Evolutionary conservation across 1,140 invertebrate species (phyloP), one percentile per base, ranked within the genome.

Genomic region (Drosophila azteca): DNA sequence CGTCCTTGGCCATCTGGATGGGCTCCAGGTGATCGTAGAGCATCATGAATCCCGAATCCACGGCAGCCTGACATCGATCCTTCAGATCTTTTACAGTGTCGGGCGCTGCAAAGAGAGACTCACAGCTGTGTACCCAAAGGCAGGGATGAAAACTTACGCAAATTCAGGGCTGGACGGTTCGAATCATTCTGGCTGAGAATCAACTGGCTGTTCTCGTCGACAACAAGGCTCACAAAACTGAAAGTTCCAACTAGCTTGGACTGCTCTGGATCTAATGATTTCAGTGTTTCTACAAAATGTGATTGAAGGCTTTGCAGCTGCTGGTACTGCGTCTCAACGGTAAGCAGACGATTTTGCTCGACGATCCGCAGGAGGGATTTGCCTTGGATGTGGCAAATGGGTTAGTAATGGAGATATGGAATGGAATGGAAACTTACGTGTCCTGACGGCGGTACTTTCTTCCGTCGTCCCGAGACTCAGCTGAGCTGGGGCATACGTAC

Each of bases 61-160:
- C 24, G 1, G 48, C 24, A 0, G 44, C 0, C 2, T 50, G 58
- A n/a, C 62, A 76, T 1, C 58, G 22, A 3, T 29, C 7, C 17
- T 81, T 81, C 1, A 90, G 52, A 22, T 84, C 78, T 45, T 51
- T 49, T 0, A 81, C 43, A n/a, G 67, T 75, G 6, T 71, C 54
- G 6, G 13, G 4, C 26, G 87, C 83, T 82, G 17, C 11, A 3
- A 11, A 51, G 1, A 39, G 3, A 2, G 13, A 31, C 2, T 8
- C 8, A 9, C 53, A 29, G 8, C 15, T 11, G 4, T 39, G 1
- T 15, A n/a, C 26, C 22, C 9, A 29, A 0, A n/a, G 35, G 17
- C 1, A 6, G 24, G 24, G 5, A 41, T 24, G 46, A 5, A 35
- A 53, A 73, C 87, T 89, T 29, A 89, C 88, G 76, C 6, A 89